Conservation (phyloP, 2,797 vertebrate genomes). For the Pogoniulus pusillus region DNA sequence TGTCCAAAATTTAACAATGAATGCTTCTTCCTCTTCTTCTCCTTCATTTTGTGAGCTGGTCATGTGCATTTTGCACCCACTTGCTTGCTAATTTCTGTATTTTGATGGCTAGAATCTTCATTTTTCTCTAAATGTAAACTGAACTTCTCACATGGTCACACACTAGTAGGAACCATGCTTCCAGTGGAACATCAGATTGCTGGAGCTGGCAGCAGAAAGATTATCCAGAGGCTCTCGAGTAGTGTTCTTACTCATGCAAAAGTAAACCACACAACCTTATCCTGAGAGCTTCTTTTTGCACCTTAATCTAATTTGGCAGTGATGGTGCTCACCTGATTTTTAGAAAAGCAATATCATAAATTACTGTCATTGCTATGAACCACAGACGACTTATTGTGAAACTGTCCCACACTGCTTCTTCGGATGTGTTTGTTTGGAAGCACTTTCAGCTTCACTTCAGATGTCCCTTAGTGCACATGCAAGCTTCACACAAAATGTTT, state of each 20-base stretch:
- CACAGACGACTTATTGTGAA: background rate
- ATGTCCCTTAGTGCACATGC: background rate
- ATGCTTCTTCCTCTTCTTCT: background rate
- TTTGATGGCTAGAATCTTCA: background rate
- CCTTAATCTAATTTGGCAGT: background rate
- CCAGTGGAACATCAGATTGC: background rate
- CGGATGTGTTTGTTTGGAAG: background rate
- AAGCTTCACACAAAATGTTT: background rate
- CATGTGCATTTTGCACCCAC: background rate
- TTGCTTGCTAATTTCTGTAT: background rate
- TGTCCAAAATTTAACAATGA: background rate
- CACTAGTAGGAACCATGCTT: background rate
- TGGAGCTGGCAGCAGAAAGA: background rate
- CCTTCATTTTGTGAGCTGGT: background rate
- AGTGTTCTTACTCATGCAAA: background rate
- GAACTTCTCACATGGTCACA: background rate
- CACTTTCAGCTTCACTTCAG: background rate
- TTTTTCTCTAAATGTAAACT: background rate
- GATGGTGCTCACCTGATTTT: background rate
- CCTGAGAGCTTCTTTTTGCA: background rate
- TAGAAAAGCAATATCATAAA: background rate
- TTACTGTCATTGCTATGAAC: background rate
- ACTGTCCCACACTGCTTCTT: background rate
- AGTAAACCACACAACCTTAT: background rate
- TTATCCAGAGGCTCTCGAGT: background rate